phyloP scores from a whole-genome alignment of 2,888 invertebrate species.

The Helleia helle region DNA sequence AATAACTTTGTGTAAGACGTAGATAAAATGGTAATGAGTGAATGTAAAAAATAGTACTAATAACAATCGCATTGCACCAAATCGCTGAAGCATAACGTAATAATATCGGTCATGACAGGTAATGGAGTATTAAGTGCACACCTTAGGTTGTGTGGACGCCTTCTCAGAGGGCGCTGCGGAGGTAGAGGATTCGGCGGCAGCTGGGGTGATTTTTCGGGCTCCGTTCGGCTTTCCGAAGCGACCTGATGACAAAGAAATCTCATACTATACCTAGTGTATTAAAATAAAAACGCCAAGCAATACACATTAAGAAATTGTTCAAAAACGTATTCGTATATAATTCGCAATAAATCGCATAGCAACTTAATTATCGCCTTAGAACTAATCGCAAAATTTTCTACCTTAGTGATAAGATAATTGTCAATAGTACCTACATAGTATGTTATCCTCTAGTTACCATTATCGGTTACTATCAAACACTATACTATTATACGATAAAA shows the following conservation, averaged over 20 bases:
- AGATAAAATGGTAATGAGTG: not conserved
- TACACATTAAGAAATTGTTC: not conserved
- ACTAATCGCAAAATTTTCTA: not conserved
- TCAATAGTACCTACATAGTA: no score
- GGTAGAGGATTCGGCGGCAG: slow-evolving; percentile 37
- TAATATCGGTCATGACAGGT: not conserved
- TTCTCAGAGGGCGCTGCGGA: slow-evolving; percentile 38
- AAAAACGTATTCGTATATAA: not conserved
- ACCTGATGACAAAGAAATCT: slow-evolving; percentile 40
- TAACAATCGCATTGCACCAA: slow-evolving; percentile 36
- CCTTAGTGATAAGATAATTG: no score
- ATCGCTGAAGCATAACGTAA: slow-evolving; percentile 21
- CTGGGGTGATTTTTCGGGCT: slow-evolving; percentile 46
- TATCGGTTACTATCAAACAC: no score
- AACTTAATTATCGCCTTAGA: slow-evolving; percentile 8
- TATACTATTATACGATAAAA: no score
- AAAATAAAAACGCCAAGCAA: slow-evolving; percentile 28
- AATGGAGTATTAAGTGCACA: slow-evolving; percentile 26
- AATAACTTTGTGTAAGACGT: not conserved
- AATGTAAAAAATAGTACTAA: slow-evolving; percentile 9
- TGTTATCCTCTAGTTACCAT: no score
- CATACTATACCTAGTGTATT: slow-evolving; percentile 20
- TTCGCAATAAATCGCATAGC: slow-evolving; percentile 14
- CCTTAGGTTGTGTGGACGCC: slow-evolving; percentile 48
- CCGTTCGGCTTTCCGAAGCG: slow-evolving; percentile 59